Evolutionary conservation across 2,797 vertebrate genomes (phyloP), one percentile per base, ranked within the genome.

Genomic region (Remorina albescens): DNA sequence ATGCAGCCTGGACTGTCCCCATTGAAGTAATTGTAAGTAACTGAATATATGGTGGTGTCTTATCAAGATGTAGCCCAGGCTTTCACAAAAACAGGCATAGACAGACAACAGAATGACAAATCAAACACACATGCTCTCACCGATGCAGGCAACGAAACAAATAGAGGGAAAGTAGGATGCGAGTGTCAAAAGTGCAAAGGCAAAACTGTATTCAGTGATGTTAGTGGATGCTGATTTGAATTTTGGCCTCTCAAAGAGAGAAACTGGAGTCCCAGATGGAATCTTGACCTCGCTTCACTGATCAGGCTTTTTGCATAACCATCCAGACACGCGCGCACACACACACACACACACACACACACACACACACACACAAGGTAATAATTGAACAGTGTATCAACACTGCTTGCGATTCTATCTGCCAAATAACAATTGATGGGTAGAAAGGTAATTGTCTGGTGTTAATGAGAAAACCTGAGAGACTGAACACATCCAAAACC

Each of bases 381-480:
- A 64, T 49, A 58, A 59, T 26, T 37, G 41, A 12, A 5, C 39
- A 62, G 62, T 32, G 34, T 5, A 56, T 11, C 39, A 65, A 60
- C 32, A 28, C 2, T 55, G 41, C 7, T 11, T 53, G 34, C 66
- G 67, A 74, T 69, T 50, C 49, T 34, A 78, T 75, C 55, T 66
- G 36, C 15, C n/a, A 46, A 71, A 74, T 58, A 51, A 75, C 67
- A 67, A 61, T 41, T 26, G n/a, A 25, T 18, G 39, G 32, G 64
- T 58, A 73, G 47, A 80, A 78, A 82, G 19, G 30, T 62, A 73
- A 79, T 79, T 65, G 74, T 56, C 39, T 60, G 49, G 49, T 53
- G 39, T 80, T 73, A 73, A 73, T 65, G 49, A 67, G 36, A 58
- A 46, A 37, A 55, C 63, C 36, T 10, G n/a, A 32, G 64, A 70